Conservation (phyloP, 2,888 invertebrate genomes). For the Helleia helle region DNA sequence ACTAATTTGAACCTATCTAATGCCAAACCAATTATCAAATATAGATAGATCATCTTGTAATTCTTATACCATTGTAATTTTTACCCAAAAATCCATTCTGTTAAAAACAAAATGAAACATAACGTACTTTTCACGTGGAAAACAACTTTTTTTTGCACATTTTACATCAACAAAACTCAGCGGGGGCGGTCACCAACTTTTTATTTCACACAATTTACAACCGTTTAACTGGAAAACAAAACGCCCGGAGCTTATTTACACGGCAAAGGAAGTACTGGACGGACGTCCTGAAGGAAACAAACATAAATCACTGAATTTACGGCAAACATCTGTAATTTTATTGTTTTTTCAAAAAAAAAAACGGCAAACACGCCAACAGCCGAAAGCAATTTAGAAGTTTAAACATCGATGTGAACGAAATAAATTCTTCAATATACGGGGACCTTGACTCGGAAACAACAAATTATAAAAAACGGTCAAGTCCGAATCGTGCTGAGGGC, state of each 20-base stretch:
- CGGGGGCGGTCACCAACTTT: constrained; percentile 18
- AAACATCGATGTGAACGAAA: constrained; percentile 35
- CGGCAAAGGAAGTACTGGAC: constrained; percentile 58
- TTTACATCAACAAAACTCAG: constrained; percentile 1
- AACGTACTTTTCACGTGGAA: too few relatives aligned
- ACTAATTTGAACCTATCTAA: too few relatives aligned
- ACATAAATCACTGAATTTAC: constrained; percentile 62
- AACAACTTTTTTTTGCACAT: too few relatives aligned
- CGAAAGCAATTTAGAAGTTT: constrained; percentile 44
- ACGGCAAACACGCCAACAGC: constrained; percentile 22
- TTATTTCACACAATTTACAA: constrained; percentile 53
- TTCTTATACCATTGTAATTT: too few relatives aligned
- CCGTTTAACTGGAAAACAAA: constrained; percentile 57
- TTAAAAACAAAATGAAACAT: too few relatives aligned
- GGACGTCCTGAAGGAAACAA: constrained; percentile 46
- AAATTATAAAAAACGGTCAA: not conserved
- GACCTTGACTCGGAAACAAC: not conserved
- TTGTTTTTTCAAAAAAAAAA: constrained; percentile 45
- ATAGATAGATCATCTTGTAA: too few relatives aligned
- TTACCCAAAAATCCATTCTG: too few relatives aligned
- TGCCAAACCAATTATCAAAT: too few relatives aligned
- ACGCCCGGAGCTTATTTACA: constrained; percentile 56
- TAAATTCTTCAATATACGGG: constrained; percentile 22
- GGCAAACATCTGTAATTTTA: constrained; percentile 52
- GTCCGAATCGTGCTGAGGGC: too few relatives aligned